These are phyloP conservation scores for Antechinus stuartii DNA, from an alignment of 2,113 vertebrate species.

Conservation along the genomic window DNA sequence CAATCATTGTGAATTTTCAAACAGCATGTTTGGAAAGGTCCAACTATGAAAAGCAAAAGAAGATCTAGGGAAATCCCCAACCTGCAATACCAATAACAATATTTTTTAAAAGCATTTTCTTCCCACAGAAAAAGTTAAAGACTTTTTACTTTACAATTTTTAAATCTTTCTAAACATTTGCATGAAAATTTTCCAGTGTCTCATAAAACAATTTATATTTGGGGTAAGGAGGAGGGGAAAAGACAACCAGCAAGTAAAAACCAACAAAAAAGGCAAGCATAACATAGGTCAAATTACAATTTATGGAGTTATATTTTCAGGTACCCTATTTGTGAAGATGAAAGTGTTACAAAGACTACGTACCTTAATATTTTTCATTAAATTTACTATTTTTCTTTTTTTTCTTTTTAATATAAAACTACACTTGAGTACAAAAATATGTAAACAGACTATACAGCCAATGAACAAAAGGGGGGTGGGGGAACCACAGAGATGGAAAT, in stretches of 20 bases:
- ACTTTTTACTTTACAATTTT: conserved; percentile 83
- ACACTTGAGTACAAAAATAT: conserved; percentile 89
- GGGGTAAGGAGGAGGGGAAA: conserved; percentile 67
- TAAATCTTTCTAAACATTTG: conserved; percentile 83
- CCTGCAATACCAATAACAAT: conserved; percentile 83
- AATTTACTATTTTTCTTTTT: conserved; percentile 75
- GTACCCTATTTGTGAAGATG: conserved; percentile 79
- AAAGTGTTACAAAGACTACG: conserved; percentile 83
- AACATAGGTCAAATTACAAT: conserved; percentile 79
- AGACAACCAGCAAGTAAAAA: conserved; percentile 83
- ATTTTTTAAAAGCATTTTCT: conserved; percentile 86
- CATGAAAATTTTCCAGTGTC: conserved; percentile 82
- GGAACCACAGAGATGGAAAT: conserved; percentile 69
- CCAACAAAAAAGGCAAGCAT: conserved; percentile 84
- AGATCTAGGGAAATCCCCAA: conserved; percentile 74
- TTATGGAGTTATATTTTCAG: conserved; percentile 76
- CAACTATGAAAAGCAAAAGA: conserved; percentile 68
- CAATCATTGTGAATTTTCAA: conserved; percentile 70
- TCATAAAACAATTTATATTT: conserved; percentile 84
- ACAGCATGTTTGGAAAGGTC: conserved; percentile 78
- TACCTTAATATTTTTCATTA: conserved; percentile 77
- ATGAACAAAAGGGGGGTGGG: conserved; percentile 70
- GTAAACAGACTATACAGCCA: conserved; percentile 91
- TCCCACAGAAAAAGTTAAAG: conserved; percentile 80
- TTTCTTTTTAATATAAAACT: conserved; percentile 88